A percentile compares a stretch with the other conserved stretches of the same genome.
Conservation (phyloP, 2,113 vertebrate genomes). For the Geococcyx californianus region DNA sequence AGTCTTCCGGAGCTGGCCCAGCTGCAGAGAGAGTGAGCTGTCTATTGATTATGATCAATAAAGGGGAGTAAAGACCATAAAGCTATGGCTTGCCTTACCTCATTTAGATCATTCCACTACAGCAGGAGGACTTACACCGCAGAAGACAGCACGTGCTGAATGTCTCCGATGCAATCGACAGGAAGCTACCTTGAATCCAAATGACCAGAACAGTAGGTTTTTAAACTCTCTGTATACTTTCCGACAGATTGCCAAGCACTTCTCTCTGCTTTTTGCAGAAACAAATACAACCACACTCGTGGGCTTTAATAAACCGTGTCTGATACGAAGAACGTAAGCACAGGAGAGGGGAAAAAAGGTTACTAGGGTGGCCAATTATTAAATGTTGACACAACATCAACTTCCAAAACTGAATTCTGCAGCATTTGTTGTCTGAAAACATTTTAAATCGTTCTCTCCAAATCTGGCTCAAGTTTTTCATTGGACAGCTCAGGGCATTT, state of each 20-base stretch:
- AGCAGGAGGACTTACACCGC: not conserved
- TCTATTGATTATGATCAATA: no score
- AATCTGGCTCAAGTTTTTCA: not conserved
- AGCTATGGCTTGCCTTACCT: not conserved
- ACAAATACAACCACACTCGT: not conserved
- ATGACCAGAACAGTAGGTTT: not conserved
- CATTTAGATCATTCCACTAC: not conserved
- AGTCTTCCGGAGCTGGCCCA: not conserved
- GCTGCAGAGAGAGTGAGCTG: not conserved
- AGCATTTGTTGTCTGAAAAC: not conserved
- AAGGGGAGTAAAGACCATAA: not conserved
- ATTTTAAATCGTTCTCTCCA: not conserved
- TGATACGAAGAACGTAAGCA: not conserved
- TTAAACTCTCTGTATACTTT: not conserved
- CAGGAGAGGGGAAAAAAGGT: not conserved
- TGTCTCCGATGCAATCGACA: accelerated
- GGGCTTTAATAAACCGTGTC: not conserved
- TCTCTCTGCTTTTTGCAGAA: not conserved
- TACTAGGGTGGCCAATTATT: not conserved
- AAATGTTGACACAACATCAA: not conserved
- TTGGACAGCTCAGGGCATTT: not conserved
- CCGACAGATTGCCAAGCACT: not conserved
- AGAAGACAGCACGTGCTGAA: not conserved
- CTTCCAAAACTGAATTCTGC: not conserved
- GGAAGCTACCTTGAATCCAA: not conserved